A percentile compares a stretch with the other conserved stretches of the same genome.
Conservation (phyloP, 2,888 invertebrate genomes). For the Agriopis aurantiaria region DNA sequence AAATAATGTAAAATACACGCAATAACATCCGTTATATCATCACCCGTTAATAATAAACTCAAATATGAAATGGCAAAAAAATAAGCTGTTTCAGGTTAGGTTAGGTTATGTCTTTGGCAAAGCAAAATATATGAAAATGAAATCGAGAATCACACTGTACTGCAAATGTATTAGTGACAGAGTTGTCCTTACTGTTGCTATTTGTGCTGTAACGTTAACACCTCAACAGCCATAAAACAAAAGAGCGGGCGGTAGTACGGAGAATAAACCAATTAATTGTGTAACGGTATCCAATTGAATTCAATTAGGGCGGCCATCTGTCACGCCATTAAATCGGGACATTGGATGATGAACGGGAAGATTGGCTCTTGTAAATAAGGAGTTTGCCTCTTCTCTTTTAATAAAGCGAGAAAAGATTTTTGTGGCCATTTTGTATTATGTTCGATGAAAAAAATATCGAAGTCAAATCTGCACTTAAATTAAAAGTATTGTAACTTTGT, state of each 20-base stretch:
- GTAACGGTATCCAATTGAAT: conserved; percentile 37
- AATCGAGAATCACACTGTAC: too few species aligned
- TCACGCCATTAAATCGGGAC: conserved; percentile 14
- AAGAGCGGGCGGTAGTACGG: conserved; percentile 34
- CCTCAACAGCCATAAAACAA: conserved; percentile 38
- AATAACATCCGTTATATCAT: too few species aligned
- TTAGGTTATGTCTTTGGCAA: too few species aligned
- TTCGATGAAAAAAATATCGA: too few species aligned
- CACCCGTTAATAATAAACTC: too few species aligned
- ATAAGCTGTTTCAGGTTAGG: too few species aligned
- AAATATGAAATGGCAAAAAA: too few species aligned
- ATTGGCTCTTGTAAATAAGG: conserved; percentile 10
- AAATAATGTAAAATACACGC: too few species aligned
- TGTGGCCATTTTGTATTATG: not conserved
- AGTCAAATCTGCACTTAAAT: too few species aligned
- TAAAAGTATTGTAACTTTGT: too few species aligned
- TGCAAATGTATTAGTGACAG: too few species aligned
- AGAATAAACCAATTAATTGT: conserved; percentile 37
- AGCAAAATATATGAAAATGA: too few species aligned
- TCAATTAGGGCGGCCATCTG: conserved; percentile 30
- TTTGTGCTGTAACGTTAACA: conserved; percentile 24
- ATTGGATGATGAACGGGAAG: conserved; percentile 10
- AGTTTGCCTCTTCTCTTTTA: conserved; percentile 2
- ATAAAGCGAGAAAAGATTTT: not conserved
- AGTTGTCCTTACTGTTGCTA: conserved; percentile 16